Evolutionary conservation across 1,140 invertebrate genomes (phyloP).

Genomic region (Leptonema lineaticorne): DNA sequence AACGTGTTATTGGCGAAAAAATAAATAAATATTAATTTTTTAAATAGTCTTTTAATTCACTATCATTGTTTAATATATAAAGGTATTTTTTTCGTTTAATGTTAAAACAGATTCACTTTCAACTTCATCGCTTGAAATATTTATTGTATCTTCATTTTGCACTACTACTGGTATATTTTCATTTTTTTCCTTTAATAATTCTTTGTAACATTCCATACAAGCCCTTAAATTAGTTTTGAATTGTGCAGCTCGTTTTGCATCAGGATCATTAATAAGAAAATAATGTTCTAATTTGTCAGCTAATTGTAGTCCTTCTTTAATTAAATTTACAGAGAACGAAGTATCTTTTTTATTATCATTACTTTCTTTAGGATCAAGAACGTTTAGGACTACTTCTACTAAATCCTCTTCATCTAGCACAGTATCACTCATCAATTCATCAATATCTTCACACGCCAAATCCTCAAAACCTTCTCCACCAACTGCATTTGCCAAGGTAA

Average conservation of each 20-base stretch:
- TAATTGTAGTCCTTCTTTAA: not conserved
- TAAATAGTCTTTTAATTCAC: too few species aligned
- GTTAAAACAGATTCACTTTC: too few species aligned
- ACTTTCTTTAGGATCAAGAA: not conserved
- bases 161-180: too few species aligned
- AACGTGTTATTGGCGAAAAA: too few species aligned
- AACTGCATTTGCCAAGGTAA: constrained; percentile 15
- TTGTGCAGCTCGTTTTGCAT: not conserved
- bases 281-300: not conserved
- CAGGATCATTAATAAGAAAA: not conserved
- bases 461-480: not conserved
- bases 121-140: too few species aligned
- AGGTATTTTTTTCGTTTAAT: too few species aligned
- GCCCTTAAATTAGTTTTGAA: too few species aligned
- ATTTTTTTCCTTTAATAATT: too few species aligned
- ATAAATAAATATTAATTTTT: too few species aligned
- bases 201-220: too few species aligned
- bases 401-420: constrained; percentile 3
- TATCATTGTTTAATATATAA: too few species aligned
- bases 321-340: not conserved
- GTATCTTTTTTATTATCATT: not conserved
- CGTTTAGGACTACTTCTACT: not conserved
- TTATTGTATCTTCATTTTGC: too few species aligned
- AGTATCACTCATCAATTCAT: not conserved
- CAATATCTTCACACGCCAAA: not conserved